Percentiles rank a stretch among this genome's conserved stretches.
Conservation (phyloP, 2,888 invertebrate species). For the Uropetala carovei region DNA sequence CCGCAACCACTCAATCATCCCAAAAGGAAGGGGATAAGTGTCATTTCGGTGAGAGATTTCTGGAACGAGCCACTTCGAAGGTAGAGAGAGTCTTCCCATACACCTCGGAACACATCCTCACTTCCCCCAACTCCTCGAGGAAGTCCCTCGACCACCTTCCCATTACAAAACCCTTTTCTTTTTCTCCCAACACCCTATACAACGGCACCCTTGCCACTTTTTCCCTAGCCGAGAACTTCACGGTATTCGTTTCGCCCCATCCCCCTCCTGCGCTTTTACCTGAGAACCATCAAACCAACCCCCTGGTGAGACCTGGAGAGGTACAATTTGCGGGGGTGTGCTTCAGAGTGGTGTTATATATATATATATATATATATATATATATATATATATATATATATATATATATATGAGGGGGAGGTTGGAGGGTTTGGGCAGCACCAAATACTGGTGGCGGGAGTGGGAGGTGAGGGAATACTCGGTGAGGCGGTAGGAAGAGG, state of each 20-base stretch:
- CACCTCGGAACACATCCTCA: too few relatives aligned
- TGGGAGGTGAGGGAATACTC: neutral
- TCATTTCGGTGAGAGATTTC: slow-evolving; percentile 46
- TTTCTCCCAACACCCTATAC: too few relatives aligned
- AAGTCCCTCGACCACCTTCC: neutral
- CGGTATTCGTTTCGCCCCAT: too few relatives aligned
- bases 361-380: too few relatives aligned
- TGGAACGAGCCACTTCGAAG: neutral
- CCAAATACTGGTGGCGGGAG: neutral
- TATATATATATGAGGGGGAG: too few relatives aligned
- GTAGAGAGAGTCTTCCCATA: neutral
- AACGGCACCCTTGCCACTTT: too few relatives aligned
- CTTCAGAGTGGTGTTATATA: neutral
- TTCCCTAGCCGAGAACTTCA: too few relatives aligned
- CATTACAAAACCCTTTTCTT: too few relatives aligned
- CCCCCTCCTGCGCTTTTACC: neutral
- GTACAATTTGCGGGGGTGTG: neutral
- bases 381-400: too few relatives aligned
- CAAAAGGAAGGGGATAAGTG: slow-evolving; percentile 28
- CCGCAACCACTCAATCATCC: slow-evolving; percentile 58
- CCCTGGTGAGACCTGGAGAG: neutral
- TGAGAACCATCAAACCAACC: neutral
- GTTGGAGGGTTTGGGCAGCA: neutral
- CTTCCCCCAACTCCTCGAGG: neutral
- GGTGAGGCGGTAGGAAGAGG: neutral